Percentiles rank a stretch among this genome's conserved stretches.
Evolutionary conservation across 1,140 invertebrate genomes (phyloP).

Genomic region (Bathynomus jamesi): DNA sequence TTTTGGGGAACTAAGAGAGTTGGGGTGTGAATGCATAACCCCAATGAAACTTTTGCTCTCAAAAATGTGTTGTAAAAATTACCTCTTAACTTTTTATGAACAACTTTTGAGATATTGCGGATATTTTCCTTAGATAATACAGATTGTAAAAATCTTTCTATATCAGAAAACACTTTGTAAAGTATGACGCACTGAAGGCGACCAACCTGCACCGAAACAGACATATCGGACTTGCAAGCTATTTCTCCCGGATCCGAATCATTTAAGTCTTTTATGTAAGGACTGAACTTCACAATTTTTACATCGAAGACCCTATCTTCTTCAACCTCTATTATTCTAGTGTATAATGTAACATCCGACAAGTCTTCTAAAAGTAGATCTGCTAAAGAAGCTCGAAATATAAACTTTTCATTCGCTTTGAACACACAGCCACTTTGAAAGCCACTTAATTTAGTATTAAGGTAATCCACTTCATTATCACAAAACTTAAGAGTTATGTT

Average conservation of each 20-base stretch:
- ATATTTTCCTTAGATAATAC: conserved; percentile 43
- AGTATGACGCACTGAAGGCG: conserved; percentile 61
- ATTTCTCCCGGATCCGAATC: conserved; percentile 17
- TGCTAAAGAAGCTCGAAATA: conserved; percentile 59
- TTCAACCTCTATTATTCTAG: conserved; percentile 64
- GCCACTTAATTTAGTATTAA: conserved; percentile 52
- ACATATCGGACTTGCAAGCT: conserved; percentile 53
- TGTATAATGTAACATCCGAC: conserved; percentile 64
- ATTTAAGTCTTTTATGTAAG: conserved; percentile 45
- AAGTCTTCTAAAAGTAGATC: conserved; percentile 62
- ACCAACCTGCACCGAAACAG: conserved; percentile 60
- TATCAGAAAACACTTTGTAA: conserved; percentile 61
- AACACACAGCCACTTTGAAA: conserved; percentile 51
- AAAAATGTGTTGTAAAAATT: conserved; percentile 47
- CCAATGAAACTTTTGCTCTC: conserved; percentile 58
- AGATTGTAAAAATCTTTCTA: conserved; percentile 60
- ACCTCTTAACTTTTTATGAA: conserved; percentile 37
- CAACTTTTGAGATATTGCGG: conserved; percentile 21
- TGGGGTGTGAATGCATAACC: conserved; percentile 64
- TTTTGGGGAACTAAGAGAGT: conserved; percentile 69
- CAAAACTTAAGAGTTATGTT: conserved; percentile 29
- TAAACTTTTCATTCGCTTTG: conserved; percentile 68
- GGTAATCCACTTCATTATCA: conserved; percentile 54
- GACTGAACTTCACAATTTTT: conserved; percentile 62
- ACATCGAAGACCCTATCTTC: conserved; percentile 68